Conservation (phyloP, 2,888 invertebrate genomes). For the Carterocephalus palaemon region DNA sequence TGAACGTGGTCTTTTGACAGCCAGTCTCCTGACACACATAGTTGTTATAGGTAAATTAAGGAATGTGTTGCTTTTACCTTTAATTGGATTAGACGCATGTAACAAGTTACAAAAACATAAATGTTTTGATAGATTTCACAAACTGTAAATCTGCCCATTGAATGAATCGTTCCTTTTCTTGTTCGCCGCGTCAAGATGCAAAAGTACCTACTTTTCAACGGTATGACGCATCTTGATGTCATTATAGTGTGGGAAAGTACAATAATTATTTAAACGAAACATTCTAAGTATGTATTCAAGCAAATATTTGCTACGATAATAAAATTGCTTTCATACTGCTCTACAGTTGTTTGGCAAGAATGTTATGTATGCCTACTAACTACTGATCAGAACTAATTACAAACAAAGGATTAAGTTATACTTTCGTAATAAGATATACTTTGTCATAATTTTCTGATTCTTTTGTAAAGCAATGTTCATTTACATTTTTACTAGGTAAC, state of each 20-base stretch:
- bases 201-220: no score
- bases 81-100: constrained; percentile 29
- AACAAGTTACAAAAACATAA: constrained; percentile 11
- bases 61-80: constrained; percentile 34
- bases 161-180: constrained; percentile 13
- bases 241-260: constrained; percentile 46
- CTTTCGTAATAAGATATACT: neutral
- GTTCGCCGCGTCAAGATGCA: constrained; percentile 20
- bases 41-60: constrained; percentile 34
- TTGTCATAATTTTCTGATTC: constrained; percentile 8
- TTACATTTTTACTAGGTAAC: no score
- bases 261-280: constrained; percentile 29
- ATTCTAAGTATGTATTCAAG: neutral
- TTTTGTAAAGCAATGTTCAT: constrained; percentile 4
- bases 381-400: constrained; percentile 2
- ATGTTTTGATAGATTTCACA: constrained; percentile 17
- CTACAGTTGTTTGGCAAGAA: neutral
- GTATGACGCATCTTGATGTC: constrained; percentile 62
- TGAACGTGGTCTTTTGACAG: constrained; percentile 74
- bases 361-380: constrained; percentile 1
- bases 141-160: constrained; percentile 4
- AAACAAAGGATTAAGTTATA: constrained; percentile 4
- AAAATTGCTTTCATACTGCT: neutral
- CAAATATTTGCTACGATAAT: constrained; percentile 1
- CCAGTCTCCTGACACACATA: constrained; percentile 59